Conservation (phyloP, 2,888 invertebrate species). For the Cryptocephalus moraei region DNA sequence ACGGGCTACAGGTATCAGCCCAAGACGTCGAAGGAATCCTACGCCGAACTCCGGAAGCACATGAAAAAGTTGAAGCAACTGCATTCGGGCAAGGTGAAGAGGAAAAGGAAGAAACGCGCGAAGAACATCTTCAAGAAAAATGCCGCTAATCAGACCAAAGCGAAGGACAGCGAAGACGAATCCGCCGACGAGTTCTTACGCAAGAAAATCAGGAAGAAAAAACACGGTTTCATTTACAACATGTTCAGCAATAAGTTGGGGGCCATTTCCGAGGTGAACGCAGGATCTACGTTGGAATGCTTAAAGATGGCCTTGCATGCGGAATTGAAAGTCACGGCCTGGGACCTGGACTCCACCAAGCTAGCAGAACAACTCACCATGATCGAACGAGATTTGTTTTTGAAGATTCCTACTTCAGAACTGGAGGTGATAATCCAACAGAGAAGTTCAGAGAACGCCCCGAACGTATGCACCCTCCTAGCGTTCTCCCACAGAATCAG, state of each 20-base stretch:
- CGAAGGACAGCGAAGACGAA: conserved; percentile 17
- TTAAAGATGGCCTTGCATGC: conserved; percentile 35
- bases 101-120: conserved; percentile 13
- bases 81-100: conserved; percentile 13
- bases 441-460: conserved; percentile 39
- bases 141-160: conserved; percentile 4
- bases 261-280: conserved; percentile 9
- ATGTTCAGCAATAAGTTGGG: conserved; percentile 14
- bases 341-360: conserved; percentile 46
- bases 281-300: conserved; percentile 29
- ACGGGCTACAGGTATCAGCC: conserved; percentile 47
- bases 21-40: conserved; percentile 36
- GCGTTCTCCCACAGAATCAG: conserved; percentile 45
- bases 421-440: conserved; percentile 37
- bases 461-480: conserved; percentile 42
- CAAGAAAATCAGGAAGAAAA: conserved; percentile 13
- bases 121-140: conserved; percentile 14
- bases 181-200: conserved; percentile 8
- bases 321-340: conserved; percentile 37
- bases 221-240: conserved; percentile 16
- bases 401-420: conserved; percentile 39
- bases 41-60: conserved; percentile 35
- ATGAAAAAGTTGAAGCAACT: conserved; percentile 22
- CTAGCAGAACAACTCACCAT: conserved; percentile 44
- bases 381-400: conserved; percentile 44